These are phyloP conservation scores for Parazoanthus darwini DNA, from an alignment of 92 coral and sea anemone genomes.

Conservation along the genomic window DNA sequence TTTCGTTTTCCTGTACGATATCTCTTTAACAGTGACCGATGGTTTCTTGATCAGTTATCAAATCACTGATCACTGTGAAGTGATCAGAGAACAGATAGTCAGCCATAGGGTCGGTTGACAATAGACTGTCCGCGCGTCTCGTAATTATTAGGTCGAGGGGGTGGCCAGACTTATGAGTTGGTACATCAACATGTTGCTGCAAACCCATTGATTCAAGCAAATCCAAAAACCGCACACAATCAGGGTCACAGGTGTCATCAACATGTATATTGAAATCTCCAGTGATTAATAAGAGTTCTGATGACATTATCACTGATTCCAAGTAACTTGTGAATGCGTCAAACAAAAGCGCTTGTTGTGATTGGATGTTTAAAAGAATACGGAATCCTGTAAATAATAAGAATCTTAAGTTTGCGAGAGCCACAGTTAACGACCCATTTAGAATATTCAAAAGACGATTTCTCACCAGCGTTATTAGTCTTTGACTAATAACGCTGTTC, in stretches of 20 bases:
- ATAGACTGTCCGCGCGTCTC: slow-evolving; percentile 35
- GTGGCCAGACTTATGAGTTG: slow-evolving; percentile 36
- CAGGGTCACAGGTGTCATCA: slow-evolving; percentile 26
- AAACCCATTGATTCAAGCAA: slow-evolving; percentile 41
- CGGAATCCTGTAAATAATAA: slow-evolving; percentile 46
- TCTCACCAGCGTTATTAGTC: slow-evolving; percentile 14
- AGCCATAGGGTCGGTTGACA: slow-evolving; percentile 35
- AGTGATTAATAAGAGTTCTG: slow-evolving; percentile 28
- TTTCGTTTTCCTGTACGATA: slow-evolving; percentile 36
- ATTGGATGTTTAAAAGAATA: slow-evolving; percentile 46
- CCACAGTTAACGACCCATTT: slow-evolving; percentile 47
- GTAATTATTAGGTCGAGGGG: slow-evolving; percentile 36
- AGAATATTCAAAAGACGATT: slow-evolving; percentile 49
- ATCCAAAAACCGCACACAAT: slow-evolving; percentile 29
- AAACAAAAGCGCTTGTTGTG: slow-evolving; percentile 26
- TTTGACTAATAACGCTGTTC: slow-evolving; percentile 32
- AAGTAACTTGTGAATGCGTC: slow-evolving; percentile 21
- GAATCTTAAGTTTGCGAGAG: slow-evolving; percentile 25
- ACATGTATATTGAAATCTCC: slow-evolving; percentile 34
- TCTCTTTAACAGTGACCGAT: slow-evolving; percentile 29
- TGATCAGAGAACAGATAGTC: slow-evolving; percentile 45
- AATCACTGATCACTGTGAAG: slow-evolving; percentile 40
- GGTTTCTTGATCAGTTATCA: slow-evolving; percentile 42
- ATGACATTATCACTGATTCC: slow-evolving; percentile 42
- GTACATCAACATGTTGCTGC: slow-evolving; percentile 45